These are phyloP conservation scores for Grus americana DNA, from an alignment of 2,113 vertebrate species.

Conservation along the genomic window DNA sequence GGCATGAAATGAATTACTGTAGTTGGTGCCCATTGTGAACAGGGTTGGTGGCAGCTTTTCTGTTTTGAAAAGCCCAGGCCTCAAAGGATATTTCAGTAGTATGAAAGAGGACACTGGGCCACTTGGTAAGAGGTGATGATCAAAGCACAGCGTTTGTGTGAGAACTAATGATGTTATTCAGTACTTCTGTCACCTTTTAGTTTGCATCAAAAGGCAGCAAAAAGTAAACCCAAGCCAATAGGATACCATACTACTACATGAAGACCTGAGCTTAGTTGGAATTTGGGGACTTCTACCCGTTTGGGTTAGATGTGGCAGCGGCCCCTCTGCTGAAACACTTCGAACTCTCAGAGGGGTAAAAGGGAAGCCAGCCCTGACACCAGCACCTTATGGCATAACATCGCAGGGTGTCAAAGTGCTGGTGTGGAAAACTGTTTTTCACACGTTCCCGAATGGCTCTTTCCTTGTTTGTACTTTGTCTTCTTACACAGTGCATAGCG, in stretches of 20 bases:
- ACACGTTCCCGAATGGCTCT: slow-evolving; percentile 35
- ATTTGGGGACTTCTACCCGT: not conserved
- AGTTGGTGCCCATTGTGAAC: not conserved
- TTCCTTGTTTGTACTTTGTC: slow-evolving; percentile 27
- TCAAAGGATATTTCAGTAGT: not conserved
- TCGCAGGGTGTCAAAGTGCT: not conserved
- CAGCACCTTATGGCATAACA: not conserved
- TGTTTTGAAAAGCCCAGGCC: not conserved
- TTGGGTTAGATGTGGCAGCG: not conserved
- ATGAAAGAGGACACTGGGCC: not conserved
- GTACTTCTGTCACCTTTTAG: not conserved
- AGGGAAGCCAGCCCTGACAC: not conserved
- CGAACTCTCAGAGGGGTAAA: not conserved
- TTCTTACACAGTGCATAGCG: slow-evolving; percentile 25
- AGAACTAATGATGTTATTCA: not conserved
- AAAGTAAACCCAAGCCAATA: not conserved
- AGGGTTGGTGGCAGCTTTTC: not conserved
- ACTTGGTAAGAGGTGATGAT: not conserved
- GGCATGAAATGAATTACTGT: not conserved
- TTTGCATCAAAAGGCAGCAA: not conserved
- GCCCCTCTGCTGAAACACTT: not conserved
- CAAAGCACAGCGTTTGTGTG: not conserved
- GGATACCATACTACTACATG: not conserved
- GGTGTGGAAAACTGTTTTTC: not conserved
- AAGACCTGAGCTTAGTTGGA: slow-evolving; percentile 11